Conservation (phyloP, 2,797 vertebrate genomes). For the Poecilia gillii region DNA sequence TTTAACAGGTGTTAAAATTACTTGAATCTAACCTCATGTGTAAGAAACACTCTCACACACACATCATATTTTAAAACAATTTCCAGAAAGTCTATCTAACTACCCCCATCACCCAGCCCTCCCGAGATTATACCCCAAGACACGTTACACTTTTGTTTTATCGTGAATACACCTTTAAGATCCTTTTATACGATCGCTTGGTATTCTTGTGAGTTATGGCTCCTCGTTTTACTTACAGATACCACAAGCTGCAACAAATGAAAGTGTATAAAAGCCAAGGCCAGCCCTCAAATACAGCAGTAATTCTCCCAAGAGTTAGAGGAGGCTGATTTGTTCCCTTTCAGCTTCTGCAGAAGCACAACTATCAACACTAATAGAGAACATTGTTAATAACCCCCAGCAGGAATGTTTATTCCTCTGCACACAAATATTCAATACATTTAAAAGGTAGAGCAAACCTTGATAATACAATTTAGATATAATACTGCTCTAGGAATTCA, state of each 20-base stretch:
- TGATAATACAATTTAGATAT: slow-evolving; percentile 43
- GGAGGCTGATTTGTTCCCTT: slow-evolving; percentile 51
- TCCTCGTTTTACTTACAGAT: slow-evolving; percentile 4
- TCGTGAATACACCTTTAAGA: neutral
- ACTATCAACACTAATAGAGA: slow-evolving; percentile 60
- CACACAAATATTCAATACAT: slow-evolving; percentile 63
- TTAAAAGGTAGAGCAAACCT: slow-evolving; percentile 44
- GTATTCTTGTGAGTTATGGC: neutral
- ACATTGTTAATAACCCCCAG: slow-evolving; percentile 66
- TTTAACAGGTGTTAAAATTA: neutral
- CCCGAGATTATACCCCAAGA: slow-evolving; percentile 24
- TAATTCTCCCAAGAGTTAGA: slow-evolving; percentile 40
- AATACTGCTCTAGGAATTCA: slow-evolving; percentile 35
- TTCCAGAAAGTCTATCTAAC: neutral
- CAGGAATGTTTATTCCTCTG: slow-evolving; percentile 57
- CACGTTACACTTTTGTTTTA: slow-evolving; percentile 13
- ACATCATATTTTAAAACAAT: neutral
- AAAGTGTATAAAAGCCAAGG: slow-evolving; percentile 20
- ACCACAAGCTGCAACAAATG: slow-evolving; percentile 1
- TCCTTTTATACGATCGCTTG: neutral
- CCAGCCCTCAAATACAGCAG: slow-evolving; percentile 16
- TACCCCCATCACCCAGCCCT: neutral
- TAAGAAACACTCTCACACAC: neutral
- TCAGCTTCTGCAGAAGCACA: slow-evolving; percentile 39
- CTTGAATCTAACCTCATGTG: neutral